Base-by-base conservation (phyloP, 2,888 invertebrate species). In the Diarsia dahlii region DNA sequence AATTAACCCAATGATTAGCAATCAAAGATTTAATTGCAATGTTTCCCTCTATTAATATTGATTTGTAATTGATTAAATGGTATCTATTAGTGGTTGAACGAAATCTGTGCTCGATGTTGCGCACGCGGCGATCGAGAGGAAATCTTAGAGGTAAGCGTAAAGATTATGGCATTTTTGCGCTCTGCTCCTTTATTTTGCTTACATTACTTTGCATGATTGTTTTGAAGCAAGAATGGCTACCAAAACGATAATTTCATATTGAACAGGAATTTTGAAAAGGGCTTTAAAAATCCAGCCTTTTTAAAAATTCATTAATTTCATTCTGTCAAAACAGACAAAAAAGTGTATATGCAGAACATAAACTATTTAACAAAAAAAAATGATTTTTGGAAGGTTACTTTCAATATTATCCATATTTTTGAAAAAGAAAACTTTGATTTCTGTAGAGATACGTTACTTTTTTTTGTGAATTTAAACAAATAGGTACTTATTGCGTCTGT, bases 1-100 rank as follows among this genome's bases (percentile, higher is more conserved):
- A 78, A 83, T 85, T 85, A 85, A 84, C 73, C 71, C 71, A 84
- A 77, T 82, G 52, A 80, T 86, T 81, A 76, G 78, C 73, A 81
- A 84, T 89, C 82, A 71, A 82, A 71, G 66, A 72, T 82, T 84
- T 88, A 89, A 89, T 89, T 87, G 73, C 84, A 80, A 85, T 84
- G 87, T 78, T 86, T 86, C 80, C 82, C 66, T 82, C 76, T 85
- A 84, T 82, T 87, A 78, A 72, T 76, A 79, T 69, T 15, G 70
- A 82, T 76, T 80, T 65, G 39, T 71, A 78, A 80, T 65, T 67
- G 71, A 69, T 79, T 80, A 56, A 80, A 74, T 74, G 6, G 50
- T 66, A 56, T 71, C 63, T 70, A 76, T 50, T 80, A 56, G 50
- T 54, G 8, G 34, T 60, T 62, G n/a, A 68, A 15, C 48, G 52